Conservation (phyloP, 2,797 vertebrate species). For the Pterois miles region DNA sequence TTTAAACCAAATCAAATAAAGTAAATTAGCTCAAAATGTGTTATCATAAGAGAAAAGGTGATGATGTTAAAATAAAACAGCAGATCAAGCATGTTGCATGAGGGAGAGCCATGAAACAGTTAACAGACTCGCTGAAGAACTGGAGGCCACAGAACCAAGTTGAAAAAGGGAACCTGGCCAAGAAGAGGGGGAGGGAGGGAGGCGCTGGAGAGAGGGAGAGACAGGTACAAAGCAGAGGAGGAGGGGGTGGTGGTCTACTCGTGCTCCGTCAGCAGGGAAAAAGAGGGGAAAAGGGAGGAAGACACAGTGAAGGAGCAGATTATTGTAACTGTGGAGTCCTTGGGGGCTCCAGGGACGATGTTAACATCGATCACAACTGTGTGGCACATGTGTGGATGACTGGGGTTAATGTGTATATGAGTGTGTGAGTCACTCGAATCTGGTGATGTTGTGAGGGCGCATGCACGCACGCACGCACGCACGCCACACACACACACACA, state of each 20-base stretch:
- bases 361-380: slow-evolving; percentile 62
- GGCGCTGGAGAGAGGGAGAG: slow-evolving; percentile 68
- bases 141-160: slow-evolving; percentile 56
- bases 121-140: slow-evolving; percentile 53
- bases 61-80: slow-evolving; percentile 21
- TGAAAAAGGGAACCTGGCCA: slow-evolving; percentile 73
- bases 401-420: slow-evolving; percentile 68
- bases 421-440: slow-evolving; percentile 61
- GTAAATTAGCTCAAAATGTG: slow-evolving; percentile 15
- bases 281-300: slow-evolving; percentile 18
- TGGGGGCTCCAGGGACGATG: slow-evolving; percentile 48
- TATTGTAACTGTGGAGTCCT: slow-evolving; percentile 48
- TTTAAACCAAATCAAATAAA: too few species aligned
- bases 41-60: background rate
- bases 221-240: slow-evolving; percentile 73
- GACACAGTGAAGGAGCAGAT: slow-evolving; percentile 62
- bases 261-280: slow-evolving; percentile 58
- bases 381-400: slow-evolving; percentile 14
- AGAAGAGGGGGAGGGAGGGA: slow-evolving; percentile 59
- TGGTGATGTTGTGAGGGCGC: slow-evolving; percentile 26
- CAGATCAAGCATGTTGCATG: background rate
- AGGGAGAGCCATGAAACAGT: slow-evolving; percentile 61
- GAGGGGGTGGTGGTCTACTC: slow-evolving; percentile 55
- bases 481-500: background rate
- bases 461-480: background rate